These are phyloP conservation scores for Lepetodrilus schrolli DNA, from an alignment of 2,888 invertebrate genomes.

Conservation along the genomic window DNA sequence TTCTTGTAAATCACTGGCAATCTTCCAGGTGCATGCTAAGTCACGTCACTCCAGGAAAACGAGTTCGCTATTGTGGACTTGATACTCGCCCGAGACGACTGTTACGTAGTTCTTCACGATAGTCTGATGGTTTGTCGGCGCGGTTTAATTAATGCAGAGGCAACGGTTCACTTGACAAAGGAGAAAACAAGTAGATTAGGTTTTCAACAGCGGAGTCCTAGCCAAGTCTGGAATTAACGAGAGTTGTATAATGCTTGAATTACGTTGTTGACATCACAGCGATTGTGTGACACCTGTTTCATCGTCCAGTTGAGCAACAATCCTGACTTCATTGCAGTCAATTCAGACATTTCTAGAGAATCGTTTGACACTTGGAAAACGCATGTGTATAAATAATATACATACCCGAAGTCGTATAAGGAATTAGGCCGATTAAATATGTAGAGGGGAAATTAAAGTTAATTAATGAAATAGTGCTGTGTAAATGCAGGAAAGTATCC, in stretches of 20 bases:
- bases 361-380: too few relatives aligned
- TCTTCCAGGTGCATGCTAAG: not conserved
- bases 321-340: too few relatives aligned
- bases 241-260: not conserved
- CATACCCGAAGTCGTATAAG: too few relatives aligned
- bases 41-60: slow-evolving; percentile 5
- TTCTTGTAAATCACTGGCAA: not conserved
- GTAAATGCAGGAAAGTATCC: too few relatives aligned
- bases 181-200: slow-evolving; percentile 6
- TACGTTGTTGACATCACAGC: not conserved
- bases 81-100: not conserved
- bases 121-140: not conserved
- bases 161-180: not conserved
- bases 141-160: not conserved
- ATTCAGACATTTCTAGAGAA: too few relatives aligned
- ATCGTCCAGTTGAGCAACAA: too few relatives aligned
- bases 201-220: not conserved
- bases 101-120: not conserved
- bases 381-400: too few relatives aligned
- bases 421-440: too few relatives aligned
- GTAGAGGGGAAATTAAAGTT: too few relatives aligned
- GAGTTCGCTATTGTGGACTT: not conserved
- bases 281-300: not conserved
- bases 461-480: too few relatives aligned
- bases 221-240: not conserved